Conservation (phyloP, 1,140 invertebrate genomes). For the Dufourea novaeangliae region DNA sequence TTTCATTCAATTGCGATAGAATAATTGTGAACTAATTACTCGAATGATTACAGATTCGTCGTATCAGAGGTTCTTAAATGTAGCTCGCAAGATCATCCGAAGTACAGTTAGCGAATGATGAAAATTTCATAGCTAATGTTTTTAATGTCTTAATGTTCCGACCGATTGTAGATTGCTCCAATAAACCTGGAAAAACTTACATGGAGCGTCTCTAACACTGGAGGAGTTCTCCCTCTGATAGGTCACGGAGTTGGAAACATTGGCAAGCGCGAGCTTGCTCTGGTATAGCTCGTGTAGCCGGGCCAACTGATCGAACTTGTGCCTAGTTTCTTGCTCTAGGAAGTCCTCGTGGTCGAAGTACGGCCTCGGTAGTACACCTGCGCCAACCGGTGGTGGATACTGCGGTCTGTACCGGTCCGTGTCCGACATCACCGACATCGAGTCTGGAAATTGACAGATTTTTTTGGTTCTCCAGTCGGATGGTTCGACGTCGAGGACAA, state of each 20-base stretch:
- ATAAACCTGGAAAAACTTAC: slow-evolving; percentile 70
- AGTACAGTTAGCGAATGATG: not conserved
- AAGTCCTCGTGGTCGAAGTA: slow-evolving; percentile 80
- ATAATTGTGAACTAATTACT: not conserved
- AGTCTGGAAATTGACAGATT: slow-evolving; percentile 82
- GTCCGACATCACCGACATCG: slow-evolving; percentile 89
- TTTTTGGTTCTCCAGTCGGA: slow-evolving; percentile 24
- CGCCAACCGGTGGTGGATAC: slow-evolving; percentile 74
- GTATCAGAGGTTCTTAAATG: too few species aligned
- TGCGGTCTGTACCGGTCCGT: slow-evolving; percentile 83
- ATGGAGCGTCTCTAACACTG: slow-evolving; percentile 75
- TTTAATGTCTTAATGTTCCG: not conserved
- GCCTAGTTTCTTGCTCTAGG: slow-evolving; percentile 80
- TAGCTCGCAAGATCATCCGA: not conserved
- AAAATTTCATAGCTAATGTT: too few species aligned
- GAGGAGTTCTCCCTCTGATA: slow-evolving; percentile 81
- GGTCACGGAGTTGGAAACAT: slow-evolving; percentile 82
- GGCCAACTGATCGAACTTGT: slow-evolving; percentile 87
- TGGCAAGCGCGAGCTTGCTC: slow-evolving; percentile 85
- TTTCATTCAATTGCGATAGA: not conserved
- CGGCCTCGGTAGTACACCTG: slow-evolving; percentile 76
- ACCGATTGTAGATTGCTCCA: not conserved
- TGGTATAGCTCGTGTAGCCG: slow-evolving; percentile 86
- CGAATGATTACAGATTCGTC: not conserved
- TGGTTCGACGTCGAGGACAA: slow-evolving; percentile 16